These are phyloP conservation scores for Alligator sinensis DNA, from an alignment of 2,113 vertebrate genomes.

Conservation along the genomic window DNA sequence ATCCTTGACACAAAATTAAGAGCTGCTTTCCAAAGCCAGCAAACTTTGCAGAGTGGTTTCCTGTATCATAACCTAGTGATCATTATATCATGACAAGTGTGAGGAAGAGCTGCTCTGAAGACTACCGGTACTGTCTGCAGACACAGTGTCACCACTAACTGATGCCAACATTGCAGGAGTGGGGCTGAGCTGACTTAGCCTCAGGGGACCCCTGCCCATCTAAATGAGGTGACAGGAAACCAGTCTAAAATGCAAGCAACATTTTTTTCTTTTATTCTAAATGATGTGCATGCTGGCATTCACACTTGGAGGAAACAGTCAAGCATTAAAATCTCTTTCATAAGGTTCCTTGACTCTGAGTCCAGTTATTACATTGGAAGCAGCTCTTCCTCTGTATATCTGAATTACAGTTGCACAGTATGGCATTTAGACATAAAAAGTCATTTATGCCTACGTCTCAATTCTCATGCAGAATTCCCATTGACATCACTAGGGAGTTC, in stretches of 20 bases:
- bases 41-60: conserved; percentile 81
- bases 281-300: not conserved
- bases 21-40: conserved; percentile 79
- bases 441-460: not conserved
- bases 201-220: not conserved
- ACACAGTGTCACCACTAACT: conserved; percentile 75
- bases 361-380: not conserved
- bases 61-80: conserved; percentile 78
- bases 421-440: not conserved
- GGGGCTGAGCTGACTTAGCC: conserved; percentile 32
- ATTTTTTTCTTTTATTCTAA: not conserved
- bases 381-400: not conserved
- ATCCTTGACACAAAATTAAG: conserved; percentile 82
- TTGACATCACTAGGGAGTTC: conserved; percentile 47
- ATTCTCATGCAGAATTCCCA: conserved; percentile 45
- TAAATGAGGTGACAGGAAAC: conserved; percentile 62
- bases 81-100: conserved; percentile 74
- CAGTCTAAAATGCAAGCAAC: conserved; percentile 9
- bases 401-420: not conserved
- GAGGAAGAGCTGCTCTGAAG: conserved; percentile 74
- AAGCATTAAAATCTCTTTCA: not conserved
- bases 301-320: not conserved
- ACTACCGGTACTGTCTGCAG: conserved; percentile 52
- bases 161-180: conserved; percentile 42
- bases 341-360: not conserved